A percentile compares a stretch with the other conserved stretches of the same genome.
phyloP scores from a whole-genome alignment of 2,888 invertebrate genomes.

The Papilio gigon region DNA sequence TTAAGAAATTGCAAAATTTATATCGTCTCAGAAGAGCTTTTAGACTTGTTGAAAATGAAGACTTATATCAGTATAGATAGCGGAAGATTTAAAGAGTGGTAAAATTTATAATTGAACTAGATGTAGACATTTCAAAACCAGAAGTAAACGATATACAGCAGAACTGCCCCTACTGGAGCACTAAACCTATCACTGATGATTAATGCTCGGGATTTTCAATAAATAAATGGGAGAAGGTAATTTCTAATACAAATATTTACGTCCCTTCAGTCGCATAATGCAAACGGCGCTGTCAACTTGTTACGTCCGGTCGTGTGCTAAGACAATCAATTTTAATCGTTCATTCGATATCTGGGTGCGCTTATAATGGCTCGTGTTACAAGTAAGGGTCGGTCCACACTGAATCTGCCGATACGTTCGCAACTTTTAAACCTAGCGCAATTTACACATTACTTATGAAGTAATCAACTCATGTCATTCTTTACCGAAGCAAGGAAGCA shows the following conservation, averaged over 20 bases:
- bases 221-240: slow-evolving; percentile 40
- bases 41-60: no score
- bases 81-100: slow-evolving; percentile 33
- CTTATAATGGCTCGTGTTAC: slow-evolving; percentile 35
- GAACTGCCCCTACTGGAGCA: background rate
- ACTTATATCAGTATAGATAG: slow-evolving; percentile 8
- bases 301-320: slow-evolving; percentile 25
- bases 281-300: slow-evolving; percentile 37
- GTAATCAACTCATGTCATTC: background rate
- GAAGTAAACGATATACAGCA: slow-evolving; percentile 27
- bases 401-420: background rate
- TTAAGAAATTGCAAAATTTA: no score
- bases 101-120: slow-evolving; percentile 15
- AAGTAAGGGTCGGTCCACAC: background rate
- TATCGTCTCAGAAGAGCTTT: no score
- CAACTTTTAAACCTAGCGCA: background rate
- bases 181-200: slow-evolving; percentile 37
- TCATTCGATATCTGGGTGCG: slow-evolving; percentile 37
- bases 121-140: slow-evolving; percentile 28
- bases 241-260: slow-evolving; percentile 42
- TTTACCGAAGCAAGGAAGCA: background rate
- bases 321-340: slow-evolving; percentile 42
- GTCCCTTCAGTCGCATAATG: slow-evolving; percentile 29
- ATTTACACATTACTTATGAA: no score
- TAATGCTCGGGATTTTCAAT: slow-evolving; percentile 35